Conservation (phyloP, 2,888 invertebrate genomes). For the Parnassius orleans region DNA sequence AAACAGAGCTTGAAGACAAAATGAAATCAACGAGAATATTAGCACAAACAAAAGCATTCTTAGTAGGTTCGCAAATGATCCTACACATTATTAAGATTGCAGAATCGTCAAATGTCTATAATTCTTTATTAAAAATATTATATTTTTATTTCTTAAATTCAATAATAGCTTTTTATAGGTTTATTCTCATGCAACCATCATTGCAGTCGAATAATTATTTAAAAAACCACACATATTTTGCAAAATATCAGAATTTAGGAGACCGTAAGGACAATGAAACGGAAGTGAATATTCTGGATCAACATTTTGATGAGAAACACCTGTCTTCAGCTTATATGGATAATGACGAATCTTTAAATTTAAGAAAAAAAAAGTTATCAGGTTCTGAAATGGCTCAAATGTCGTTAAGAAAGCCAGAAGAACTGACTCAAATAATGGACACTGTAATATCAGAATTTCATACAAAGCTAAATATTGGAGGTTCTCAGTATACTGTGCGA, state of each 20-base stretch:
- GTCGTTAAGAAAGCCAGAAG: slow-evolving; percentile 58
- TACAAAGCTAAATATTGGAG: slow-evolving; percentile 52
- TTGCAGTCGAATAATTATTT: background rate
- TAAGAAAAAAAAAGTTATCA: slow-evolving; percentile 36
- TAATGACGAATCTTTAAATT: background rate
- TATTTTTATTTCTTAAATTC: slow-evolving; percentile 72
- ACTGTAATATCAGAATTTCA: slow-evolving; percentile 68
- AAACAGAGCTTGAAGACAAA: background rate
- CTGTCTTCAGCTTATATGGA: no score
- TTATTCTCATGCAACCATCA: slow-evolving; percentile 36
- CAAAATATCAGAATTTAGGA: background rate
- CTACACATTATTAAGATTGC: slow-evolving; percentile 58
- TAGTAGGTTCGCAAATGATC: slow-evolving; percentile 63
- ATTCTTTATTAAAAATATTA: slow-evolving; percentile 66
- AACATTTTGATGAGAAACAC: no score
- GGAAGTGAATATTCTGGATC: no score
- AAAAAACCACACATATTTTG: slow-evolving; percentile 28
- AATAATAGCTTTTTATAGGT: slow-evolving; percentile 69
- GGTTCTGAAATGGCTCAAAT: slow-evolving; percentile 67
- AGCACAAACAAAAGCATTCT: slow-evolving; percentile 56
- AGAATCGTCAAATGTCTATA: slow-evolving; percentile 55
- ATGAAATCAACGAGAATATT: slow-evolving; percentile 30
- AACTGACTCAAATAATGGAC: slow-evolving; percentile 62
- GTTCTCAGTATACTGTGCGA: slow-evolving; percentile 30
- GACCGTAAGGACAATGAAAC: no score